phyloP scores from a whole-genome alignment of 2,888 invertebrate species.

The Chymomyza procnemis region DNA sequence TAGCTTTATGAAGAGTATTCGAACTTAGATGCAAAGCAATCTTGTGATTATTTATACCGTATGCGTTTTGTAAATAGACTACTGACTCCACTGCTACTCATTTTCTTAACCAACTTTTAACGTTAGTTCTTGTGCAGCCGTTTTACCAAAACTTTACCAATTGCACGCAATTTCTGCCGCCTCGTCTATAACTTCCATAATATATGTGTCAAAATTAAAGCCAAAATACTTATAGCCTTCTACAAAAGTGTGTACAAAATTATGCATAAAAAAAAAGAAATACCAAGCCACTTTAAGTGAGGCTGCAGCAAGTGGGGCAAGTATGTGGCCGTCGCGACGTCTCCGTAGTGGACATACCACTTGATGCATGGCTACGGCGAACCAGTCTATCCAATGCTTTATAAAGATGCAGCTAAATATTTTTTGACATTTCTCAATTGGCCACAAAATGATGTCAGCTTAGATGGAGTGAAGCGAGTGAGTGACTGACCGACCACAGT shows the following conservation, averaged over 20 bases:
- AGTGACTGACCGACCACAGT: conserved; percentile 15
- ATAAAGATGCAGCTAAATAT: conserved; percentile 66
- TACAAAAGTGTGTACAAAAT: conserved; percentile 39
- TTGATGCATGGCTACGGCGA: conserved; percentile 11
- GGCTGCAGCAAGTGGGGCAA: conserved; percentile 51
- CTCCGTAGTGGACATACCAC: conserved; percentile 6
- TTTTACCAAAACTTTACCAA: no score
- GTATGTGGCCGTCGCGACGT: conserved; percentile 47
- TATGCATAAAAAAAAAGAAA: conserved; percentile 46
- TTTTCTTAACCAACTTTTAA: no score
- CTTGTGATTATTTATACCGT: no score
- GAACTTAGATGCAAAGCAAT: no score
- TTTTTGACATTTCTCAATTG: conserved; percentile 65
- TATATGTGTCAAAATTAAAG: not conserved
- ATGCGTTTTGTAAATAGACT: no score
- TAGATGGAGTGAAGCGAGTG: not conserved
- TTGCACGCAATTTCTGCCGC: no score
- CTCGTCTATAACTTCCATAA: not conserved
- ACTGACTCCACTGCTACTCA: no score
- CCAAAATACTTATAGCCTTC: not conserved
- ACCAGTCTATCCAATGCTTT: conserved; percentile 42
- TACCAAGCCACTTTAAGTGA: conserved; percentile 8
- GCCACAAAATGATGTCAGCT: conserved; percentile 38
- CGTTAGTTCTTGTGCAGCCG: no score
- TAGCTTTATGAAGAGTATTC: no score